Evolutionary conservation across 2,113 vertebrate species (phyloP), one percentile per base, ranked within the genome.

Genomic region (Nymphicus hollandicus): DNA sequence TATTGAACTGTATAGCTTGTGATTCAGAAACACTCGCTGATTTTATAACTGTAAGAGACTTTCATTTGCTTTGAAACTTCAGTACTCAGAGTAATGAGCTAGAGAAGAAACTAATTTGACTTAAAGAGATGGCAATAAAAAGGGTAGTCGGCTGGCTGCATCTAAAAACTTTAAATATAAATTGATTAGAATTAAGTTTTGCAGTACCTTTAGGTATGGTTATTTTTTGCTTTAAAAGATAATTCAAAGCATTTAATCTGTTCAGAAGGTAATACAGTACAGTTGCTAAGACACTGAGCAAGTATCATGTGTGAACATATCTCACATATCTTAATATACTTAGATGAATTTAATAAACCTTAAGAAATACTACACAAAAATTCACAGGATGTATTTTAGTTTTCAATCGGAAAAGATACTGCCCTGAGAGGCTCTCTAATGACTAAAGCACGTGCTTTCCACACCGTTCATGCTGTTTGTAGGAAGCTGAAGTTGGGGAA

Each of bases 1-100:
- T 93, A 93, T 79, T 76, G 92, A 96, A 83, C 88, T 96, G 97
- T 95, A 86, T 72, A 95, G 96, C 77, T 93, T 86, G 93, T 96
- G 95, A 81, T 97, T 96, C 71, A 79, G 91, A 96, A 94, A 91
- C 74, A 92, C 39, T 78, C 64, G 81, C 63, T 88, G 93, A 92
- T 96, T 96, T 96, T 90, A 73, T 93, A 95, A 94, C 78, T 94
- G 93, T 95, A 76, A 85, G 31, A 93, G 86, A 83, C 72, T 95
- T 96, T 69, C 88, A 88, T 47, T 95, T 92, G 92, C 93, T 96
- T 95, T 79, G 90, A 88, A 94, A 95, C 95, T 95, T 94, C 81
- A 97, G 88, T 66, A 76, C 92, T 94, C 77, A 13, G 74, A 97
- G 78, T 89, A 66, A 86, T 87, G 88, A 86, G 84, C 31, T 77